phyloP scores from a whole-genome alignment of 2,113 vertebrate genomes.

The Chaenogobius annularis region DNA sequence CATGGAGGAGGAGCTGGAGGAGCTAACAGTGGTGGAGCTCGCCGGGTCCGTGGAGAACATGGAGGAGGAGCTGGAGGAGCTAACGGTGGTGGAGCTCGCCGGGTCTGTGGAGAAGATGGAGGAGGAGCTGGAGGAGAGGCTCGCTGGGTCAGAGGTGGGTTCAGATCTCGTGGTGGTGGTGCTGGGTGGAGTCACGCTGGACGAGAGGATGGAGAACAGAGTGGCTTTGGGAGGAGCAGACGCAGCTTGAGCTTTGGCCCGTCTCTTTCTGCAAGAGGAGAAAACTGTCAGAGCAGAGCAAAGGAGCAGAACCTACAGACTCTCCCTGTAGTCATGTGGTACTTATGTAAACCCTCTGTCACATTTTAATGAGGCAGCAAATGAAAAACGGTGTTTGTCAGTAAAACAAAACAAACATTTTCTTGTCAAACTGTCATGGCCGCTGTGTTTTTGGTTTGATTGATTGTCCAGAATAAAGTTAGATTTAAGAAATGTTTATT shows the following conservation, averaged over 20 bases:
- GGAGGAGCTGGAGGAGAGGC: not conserved
- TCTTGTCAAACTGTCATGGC: no score
- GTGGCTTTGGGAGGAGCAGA: constrained; percentile 13
- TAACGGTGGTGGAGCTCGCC: not conserved
- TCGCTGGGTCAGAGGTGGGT: not conserved
- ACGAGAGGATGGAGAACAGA: not conserved
- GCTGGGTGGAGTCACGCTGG: not conserved
- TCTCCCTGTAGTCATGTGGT: no score
- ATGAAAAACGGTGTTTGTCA: no score
- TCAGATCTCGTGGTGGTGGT: not conserved
- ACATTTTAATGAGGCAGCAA: no score
- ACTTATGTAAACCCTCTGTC: no score
- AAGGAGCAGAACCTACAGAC: no score
- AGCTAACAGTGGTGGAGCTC: no score
- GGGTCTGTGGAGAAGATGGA: not conserved
- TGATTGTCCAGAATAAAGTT: no score
- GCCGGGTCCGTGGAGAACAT: not conserved
- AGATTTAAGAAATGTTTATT: no score
- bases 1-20: not conserved
- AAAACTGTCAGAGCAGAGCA: no score
- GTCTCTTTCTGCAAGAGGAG: constrained; percentile 14
- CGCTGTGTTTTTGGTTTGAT: no score
- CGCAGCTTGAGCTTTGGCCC: not conserved
- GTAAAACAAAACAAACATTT: no score
- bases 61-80: not conserved